Evolutionary conservation across 2,888 invertebrate genomes (phyloP), one percentile per base, ranked within the genome.

Genomic region (Diplolepis rosae): DNA sequence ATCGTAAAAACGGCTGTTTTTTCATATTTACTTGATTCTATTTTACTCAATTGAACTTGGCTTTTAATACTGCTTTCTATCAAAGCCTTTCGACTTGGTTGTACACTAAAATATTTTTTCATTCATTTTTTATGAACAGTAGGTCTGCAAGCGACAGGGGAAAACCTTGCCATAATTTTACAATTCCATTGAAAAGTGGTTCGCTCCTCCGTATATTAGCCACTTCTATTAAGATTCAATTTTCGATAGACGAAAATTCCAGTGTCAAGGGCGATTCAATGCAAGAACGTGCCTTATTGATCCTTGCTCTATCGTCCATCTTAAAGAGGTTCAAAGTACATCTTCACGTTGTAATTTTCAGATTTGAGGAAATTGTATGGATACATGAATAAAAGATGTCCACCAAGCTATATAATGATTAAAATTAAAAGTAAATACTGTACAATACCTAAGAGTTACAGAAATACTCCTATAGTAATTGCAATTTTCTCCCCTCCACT

Each of bases 231-330:
- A 76, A 85, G 86, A 86, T 86, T 85, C 84, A 85, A 86, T 86
- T 86, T 85, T 78, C 85, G 86, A 86, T 86, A 85, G 70, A 73
- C 77, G 51, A 69, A 76, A 79, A 74, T 72, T 79, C 69, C 77
- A 75, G 74, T 81, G 75, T 81, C 77, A 80, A 82, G 80, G 78
- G 75, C 68, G 76, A 72, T 79, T 72, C 75, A 79, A 82, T 72
- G 80, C 77, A 75, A 56, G 83, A 79, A 84, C 84, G 84, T 84
- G 84, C 84, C 79, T 81, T 80, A 82, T 81, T 80, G 82, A 83
- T 82, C 75, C 61, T 83, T 72, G 30, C 68, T 70, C 76, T 84
- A 84, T 84, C 84, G 65, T 35, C 28, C 66, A 84, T 83, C 83
- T 80, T 72, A 75, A 71, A 72, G 75, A 67, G 68, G 66, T 77